phyloP scores from a whole-genome alignment of 2,888 invertebrate species.

The Marronus borbonicus region DNA sequence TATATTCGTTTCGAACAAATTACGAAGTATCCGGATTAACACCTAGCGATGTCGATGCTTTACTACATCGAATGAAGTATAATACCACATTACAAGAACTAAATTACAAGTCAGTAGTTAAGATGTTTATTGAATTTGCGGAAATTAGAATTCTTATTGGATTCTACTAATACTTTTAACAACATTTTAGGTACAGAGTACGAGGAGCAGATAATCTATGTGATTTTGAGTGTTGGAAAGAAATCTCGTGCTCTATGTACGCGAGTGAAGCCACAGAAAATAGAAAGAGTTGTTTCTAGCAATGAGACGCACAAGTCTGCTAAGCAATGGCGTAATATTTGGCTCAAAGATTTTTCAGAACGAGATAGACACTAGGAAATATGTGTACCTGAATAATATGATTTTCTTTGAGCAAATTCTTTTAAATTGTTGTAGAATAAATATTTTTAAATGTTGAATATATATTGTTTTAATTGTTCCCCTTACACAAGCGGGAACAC shows the following conservation, averaged over 20 bases:
- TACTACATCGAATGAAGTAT: slow-evolving; percentile 64
- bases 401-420: no score
- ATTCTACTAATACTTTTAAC: neutral
- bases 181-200: slow-evolving; percentile 39
- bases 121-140: no score
- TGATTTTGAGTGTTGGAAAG: slow-evolving; percentile 44
- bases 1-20: slow-evolving; percentile 81
- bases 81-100: slow-evolving; percentile 39
- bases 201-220: slow-evolving; percentile 46
- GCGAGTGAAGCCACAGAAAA: slow-evolving; percentile 48
- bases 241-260: slow-evolving; percentile 49
- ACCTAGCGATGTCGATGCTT: slow-evolving; percentile 73
- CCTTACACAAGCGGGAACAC: no score
- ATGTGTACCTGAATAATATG: no score
- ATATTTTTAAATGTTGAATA: no score
- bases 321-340: no score
- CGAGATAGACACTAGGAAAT: no score
- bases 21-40: slow-evolving; percentile 78
- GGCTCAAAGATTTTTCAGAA: no score
- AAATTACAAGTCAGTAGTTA: slow-evolving; percentile 37
- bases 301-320: no score
- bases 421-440: no score
- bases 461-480: neutral
- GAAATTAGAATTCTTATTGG: no score
- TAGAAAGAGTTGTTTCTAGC: slow-evolving; percentile 44